These are phyloP conservation scores for Boleophthalmus pectinirostris DNA, from an alignment of 2,113 vertebrate species.

Conservation along the genomic window DNA sequence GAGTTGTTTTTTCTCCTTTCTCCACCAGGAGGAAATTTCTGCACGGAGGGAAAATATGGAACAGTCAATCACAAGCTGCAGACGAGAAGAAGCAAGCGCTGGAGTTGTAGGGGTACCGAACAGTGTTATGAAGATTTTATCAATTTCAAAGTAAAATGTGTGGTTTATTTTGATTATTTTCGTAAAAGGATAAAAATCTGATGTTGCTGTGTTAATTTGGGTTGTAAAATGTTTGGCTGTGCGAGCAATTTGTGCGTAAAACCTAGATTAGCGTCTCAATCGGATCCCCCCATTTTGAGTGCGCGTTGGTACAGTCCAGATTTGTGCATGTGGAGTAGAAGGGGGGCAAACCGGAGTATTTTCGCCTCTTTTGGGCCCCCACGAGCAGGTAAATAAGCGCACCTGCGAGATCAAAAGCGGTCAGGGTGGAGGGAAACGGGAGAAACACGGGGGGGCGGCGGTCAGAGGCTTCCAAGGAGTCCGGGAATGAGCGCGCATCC, in stretches of 20 bases:
- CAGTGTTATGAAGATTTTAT: neutral
- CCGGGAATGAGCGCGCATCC: neutral
- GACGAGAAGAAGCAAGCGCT: conserved; percentile 5
- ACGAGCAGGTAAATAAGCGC: conserved; percentile 48
- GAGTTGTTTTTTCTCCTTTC: conserved; percentile 46
- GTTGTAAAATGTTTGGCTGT: neutral
- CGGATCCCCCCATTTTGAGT: neutral
- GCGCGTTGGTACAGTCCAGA: conserved; percentile 62
- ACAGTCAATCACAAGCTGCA: conserved; percentile 69
- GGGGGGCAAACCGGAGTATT: conserved; percentile 12
- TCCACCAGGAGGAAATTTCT: conserved; percentile 64
- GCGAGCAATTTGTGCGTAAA: neutral
- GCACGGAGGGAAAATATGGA: conserved; percentile 54
- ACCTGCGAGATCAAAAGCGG: conserved; percentile 21
- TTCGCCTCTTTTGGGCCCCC: conserved; percentile 30
- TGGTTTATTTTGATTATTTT: rapidly evolving
- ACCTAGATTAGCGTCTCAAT: neutral
- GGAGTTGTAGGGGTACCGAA: conserved; percentile 18
- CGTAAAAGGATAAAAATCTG: rapidly evolving
- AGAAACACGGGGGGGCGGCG: rapidly evolving
- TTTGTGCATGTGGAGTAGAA: conserved; percentile 51
- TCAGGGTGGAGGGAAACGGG: too few species aligned
- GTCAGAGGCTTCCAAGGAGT: too few species aligned
- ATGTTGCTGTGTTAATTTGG: rapidly evolving
- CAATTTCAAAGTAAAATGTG: rapidly evolving